phyloP scores from a whole-genome alignment of 1,140 invertebrate genomes.

The Harpegnathos saltator region DNA sequence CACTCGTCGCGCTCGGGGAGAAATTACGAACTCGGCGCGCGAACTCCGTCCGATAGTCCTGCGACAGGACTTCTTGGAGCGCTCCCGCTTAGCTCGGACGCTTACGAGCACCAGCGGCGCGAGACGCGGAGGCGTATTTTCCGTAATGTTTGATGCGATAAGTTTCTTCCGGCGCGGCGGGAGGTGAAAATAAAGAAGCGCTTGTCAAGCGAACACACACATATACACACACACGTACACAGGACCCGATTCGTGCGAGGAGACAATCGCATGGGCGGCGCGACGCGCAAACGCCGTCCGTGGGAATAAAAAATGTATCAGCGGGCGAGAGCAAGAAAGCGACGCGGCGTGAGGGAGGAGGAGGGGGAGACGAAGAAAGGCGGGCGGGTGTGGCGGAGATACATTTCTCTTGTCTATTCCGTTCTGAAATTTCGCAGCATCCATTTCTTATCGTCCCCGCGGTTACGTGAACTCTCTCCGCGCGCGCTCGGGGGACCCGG shows the following conservation, averaged over 20 bases:
- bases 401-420: slow-evolving; percentile 53
- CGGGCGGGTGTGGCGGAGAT: slow-evolving; percentile 9
- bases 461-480: slow-evolving; percentile 54
- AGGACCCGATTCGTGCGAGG: slow-evolving; percentile 38
- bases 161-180: slow-evolving; percentile 49
- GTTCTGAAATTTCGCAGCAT: slow-evolving; percentile 61
- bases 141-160: slow-evolving; percentile 36
- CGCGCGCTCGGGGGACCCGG: slow-evolving; percentile 50
- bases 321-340: slow-evolving; percentile 15
- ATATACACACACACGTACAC: too few species aligned
- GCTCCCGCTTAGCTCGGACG: slow-evolving; percentile 9
- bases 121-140: background rate
- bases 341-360: background rate
- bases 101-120: background rate
- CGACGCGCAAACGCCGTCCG: slow-evolving; percentile 30
- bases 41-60: background rate
- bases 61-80: background rate
- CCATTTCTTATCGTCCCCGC: slow-evolving; percentile 61
- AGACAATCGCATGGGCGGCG: slow-evolving; percentile 37
- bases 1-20: background rate
- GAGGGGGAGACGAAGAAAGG: background rate
- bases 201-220: slow-evolving; percentile 46
- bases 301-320: slow-evolving; percentile 55
- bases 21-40: background rate
- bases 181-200: slow-evolving; percentile 50